These are phyloP conservation scores for Tenrec ecaudatus DNA, from an alignment of 2,113 vertebrate species.

Conservation along the genomic window DNA sequence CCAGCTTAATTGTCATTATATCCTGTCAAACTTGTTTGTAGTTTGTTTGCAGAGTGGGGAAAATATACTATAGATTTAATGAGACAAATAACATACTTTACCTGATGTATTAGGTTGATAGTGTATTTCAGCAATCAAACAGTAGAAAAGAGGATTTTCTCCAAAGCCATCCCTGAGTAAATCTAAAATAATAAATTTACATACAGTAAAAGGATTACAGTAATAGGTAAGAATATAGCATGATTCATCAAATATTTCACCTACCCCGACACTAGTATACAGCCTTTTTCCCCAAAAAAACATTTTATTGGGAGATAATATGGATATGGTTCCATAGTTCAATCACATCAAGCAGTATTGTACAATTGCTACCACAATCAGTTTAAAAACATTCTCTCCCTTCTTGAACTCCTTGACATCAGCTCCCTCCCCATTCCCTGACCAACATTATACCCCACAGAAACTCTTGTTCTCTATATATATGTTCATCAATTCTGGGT, in stretches of 20 bases:
- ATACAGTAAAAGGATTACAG: conserved; percentile 49
- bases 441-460: no score
- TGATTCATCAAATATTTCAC: neutral
- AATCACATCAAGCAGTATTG: no score
- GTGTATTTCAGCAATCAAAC: conserved; percentile 86
- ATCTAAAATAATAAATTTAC: conserved; percentile 82
- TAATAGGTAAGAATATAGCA: neutral
- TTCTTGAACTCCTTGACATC: no score
- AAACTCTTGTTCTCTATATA: no score
- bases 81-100: conserved; percentile 64
- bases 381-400: no score
- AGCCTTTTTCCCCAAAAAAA: no score
- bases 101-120: conserved; percentile 79
- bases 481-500: no score
- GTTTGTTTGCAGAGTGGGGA: conserved; percentile 50
- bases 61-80: conserved; percentile 37
- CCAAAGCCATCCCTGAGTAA: conserved; percentile 90
- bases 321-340: no score
- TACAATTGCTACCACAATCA: no score
- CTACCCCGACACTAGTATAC: neutral
- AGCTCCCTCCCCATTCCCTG: no score
- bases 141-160: conserved; percentile 87
- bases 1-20: conserved; percentile 8
- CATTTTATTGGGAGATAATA: no score
- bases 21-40: neutral